Conservation (phyloP, 2,888 invertebrate genomes). For the Temnothorax ravouxi region DNA sequence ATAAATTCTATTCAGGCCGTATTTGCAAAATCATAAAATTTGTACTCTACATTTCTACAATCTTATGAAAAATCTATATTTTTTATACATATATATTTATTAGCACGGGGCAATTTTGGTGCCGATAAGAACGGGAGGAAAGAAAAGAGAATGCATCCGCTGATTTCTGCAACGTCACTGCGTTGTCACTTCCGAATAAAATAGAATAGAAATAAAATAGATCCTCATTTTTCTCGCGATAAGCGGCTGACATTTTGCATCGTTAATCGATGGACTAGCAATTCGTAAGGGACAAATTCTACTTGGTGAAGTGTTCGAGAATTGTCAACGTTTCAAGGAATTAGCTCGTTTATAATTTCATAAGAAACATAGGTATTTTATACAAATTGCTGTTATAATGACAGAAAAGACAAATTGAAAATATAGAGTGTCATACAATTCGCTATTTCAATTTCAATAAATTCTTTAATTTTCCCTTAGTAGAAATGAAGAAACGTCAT, state of each 20-base stretch:
- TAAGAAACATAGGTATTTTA: not conserved
- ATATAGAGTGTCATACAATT: not conserved
- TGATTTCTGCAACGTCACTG: constrained; percentile 68
- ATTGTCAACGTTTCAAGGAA: not conserved
- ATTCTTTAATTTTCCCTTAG: not conserved
- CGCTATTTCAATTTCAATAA: not conserved
- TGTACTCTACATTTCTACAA: not conserved
- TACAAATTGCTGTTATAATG: not conserved
- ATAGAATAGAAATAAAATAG: constrained; percentile 46
- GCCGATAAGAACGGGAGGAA: not conserved
- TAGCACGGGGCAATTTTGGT: not conserved
- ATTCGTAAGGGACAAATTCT: constrained; percentile 62
- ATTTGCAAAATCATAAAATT: not conserved
- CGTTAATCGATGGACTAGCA: constrained; percentile 66
- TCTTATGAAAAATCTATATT: not conserved
- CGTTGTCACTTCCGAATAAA: constrained; percentile 45
- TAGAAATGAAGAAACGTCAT: not conserved
- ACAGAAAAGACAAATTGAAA: not conserved
- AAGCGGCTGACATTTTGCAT: constrained; percentile 59
- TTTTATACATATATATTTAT: not conserved
- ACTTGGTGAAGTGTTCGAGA: not conserved
- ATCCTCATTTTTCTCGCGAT: constrained; percentile 52
- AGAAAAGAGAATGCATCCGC: constrained; percentile 5
- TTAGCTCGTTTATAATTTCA: not conserved
- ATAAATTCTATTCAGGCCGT: constrained; percentile 33